Evolutionary conservation across 2,113 vertebrate genomes (phyloP), one percentile per base, ranked within the genome.

Genomic region (Xenopus borealis): DNA sequence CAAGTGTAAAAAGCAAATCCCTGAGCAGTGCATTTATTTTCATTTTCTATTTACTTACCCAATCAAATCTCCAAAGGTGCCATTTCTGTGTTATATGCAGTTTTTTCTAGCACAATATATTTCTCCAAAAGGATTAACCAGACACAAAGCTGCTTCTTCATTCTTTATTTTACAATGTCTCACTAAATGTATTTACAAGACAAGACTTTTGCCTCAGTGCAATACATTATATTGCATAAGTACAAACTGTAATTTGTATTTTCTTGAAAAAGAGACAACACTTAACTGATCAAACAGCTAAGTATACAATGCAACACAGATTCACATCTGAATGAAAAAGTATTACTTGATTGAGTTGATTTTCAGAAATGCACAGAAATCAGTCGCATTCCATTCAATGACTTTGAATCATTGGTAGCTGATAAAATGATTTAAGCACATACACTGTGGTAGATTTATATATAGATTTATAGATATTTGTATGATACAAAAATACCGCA

Each of bases 151-250:
- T 40, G 8, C 89, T 89, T 80, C 11, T 85, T 86, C 55, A 77
- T 82, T 80, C 78, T 91, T 92, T 91, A 89, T 89, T 85, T 88
- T 95, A 95, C 89, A 94, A 92, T 93, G 93, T 92, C 83, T 95
- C 91, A 96, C 94, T 95, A 91, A 94, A 91, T 93, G 91, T 93
- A 95, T 94, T 94, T 97, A 96, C 94, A 96, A 89, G 90, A 95
- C 93, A 91, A 88, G 81, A 91, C 93, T 89, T 94, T 95, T 91
- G 90, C 89, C 93, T 92, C 92, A 96, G 91, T 95, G 95, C 94
- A 94, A 94, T 95, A 95, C 93, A 95, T 91, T 93, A 97, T 94
- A 94, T 94, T 95, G 94, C 94, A 94, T 96, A 95, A 95, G 93
- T 96, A 95, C 89, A 95, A 95, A 94, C 92, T 81, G 84, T 91